Evolutionary conservation across 2,113 vertebrate species (phyloP).

Genomic region (Marmota flaviventris): DNA sequence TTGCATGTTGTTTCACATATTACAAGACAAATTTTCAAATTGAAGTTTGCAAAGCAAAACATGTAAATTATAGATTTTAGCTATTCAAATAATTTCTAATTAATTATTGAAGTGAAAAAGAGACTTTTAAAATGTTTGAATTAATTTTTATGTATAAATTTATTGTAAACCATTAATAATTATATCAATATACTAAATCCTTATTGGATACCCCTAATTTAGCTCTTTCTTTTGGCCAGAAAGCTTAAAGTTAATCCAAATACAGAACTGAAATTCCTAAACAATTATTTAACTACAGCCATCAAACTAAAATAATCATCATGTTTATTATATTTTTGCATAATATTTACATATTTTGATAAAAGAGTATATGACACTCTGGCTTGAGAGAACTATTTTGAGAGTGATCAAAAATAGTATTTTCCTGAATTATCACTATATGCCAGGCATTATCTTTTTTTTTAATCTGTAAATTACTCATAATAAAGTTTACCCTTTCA

Average conservation of each 20-base stretch:
- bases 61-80: background rate
- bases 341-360: background rate
- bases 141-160: slow-evolving; percentile 12
- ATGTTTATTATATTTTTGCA: background rate
- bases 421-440: background rate
- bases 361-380: background rate
- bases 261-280: background rate
- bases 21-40: background rate
- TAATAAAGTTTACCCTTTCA: background rate
- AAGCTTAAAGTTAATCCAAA: background rate
- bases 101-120: background rate
- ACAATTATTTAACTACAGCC: background rate
- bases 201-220: background rate
- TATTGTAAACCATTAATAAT: background rate
- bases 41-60: slow-evolving; percentile 25
- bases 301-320: background rate
- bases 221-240: background rate
- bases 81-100: background rate
- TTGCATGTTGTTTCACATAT: background rate
- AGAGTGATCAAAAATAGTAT: background rate
- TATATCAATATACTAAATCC: background rate
- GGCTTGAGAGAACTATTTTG: background rate
- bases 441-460: background rate
- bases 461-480: background rate
- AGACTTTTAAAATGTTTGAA: background rate